Evolutionary conservation across 2,888 invertebrate species (phyloP), one percentile per base, ranked within the genome.

Genomic region (Cinara cedri): DNA sequence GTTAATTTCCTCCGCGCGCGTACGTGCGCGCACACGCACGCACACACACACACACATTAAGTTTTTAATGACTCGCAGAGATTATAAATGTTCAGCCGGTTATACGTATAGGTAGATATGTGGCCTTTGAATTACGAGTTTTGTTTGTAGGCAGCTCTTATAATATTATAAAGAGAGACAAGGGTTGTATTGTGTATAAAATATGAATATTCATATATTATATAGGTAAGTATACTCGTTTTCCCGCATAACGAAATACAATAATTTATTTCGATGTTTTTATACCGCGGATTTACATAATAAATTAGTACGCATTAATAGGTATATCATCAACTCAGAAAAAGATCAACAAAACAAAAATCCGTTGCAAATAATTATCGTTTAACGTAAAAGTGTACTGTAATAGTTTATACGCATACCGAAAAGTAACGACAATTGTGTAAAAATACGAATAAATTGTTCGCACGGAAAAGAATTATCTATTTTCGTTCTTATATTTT

Each of bases 141-240:
- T 62, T 72, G 60, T 72, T 72, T 72, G 72, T 9, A 49, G 46
- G n/a, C n/a, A n/a, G 49, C 60, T 62, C 26, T 72, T 62, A 62
- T 46, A 14, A 9, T 13, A 13, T 60, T n/a, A 26, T n/a, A 11
- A 13, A 13, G n/a, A 3, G 21, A 24, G 26, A n/a, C 19, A 14
- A 13, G 26, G 2, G 26, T 6, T 60, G 13, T n/a, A 44, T 57
- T 44, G n/a, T 44, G n/a, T 44, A n/a, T n/a, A n/a, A n/a, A 21
- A 44, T 44, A 13, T 44, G 14, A 13, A 65, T 19, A n/a, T 57
- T 26, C n/a, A 8, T 54, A n/a, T 34, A 34, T 4, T 34, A 34
- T 34, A 34, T 34, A 34, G 6, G 21, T 13, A 54, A 34, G 42
- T 34, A 14, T 70, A 72, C 57, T 62, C 26, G 26, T 62, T 60